A percentile compares a stretch with the other conserved stretches of the same genome.
Conservation (phyloP, 2,888 invertebrate species). For the Eupithecia dodoneata region DNA sequence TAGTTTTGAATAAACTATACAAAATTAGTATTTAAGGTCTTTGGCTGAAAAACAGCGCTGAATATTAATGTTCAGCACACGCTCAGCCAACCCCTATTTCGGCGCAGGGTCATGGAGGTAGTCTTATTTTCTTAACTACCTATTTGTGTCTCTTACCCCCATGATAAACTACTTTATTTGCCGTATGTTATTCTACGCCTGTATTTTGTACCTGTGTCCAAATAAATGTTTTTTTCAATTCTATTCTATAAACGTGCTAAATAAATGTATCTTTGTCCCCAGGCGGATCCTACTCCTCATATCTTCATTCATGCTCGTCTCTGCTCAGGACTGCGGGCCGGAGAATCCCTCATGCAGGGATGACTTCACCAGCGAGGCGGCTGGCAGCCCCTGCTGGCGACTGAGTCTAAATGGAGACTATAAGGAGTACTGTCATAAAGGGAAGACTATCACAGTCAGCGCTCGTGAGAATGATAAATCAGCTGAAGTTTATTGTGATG, state of each 20-base stretch:
- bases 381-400: neutral
- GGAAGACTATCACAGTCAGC: neutral
- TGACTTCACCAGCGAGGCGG: neutral
- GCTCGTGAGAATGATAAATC: neutral
- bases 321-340: neutral
- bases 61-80: too few species aligned
- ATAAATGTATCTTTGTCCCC: neutral
- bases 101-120: too few species aligned
- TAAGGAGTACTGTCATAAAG: neutral
- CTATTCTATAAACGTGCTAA: neutral
- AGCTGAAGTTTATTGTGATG: neutral
- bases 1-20: too few species aligned
- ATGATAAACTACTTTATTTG: too few species aligned
- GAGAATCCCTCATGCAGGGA: neutral
- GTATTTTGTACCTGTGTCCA: too few species aligned
- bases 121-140: too few species aligned
- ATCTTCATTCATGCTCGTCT: neutral
- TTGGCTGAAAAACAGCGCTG: too few species aligned
- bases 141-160: too few species aligned
- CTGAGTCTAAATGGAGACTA: neutral
- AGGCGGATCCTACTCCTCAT: neutral
- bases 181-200: too few species aligned
- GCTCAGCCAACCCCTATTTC: too few species aligned
- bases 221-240: too few species aligned
- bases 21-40: too few species aligned